Conservation (phyloP, 2,888 invertebrate genomes). For the Ormyrus pomaceus region DNA sequence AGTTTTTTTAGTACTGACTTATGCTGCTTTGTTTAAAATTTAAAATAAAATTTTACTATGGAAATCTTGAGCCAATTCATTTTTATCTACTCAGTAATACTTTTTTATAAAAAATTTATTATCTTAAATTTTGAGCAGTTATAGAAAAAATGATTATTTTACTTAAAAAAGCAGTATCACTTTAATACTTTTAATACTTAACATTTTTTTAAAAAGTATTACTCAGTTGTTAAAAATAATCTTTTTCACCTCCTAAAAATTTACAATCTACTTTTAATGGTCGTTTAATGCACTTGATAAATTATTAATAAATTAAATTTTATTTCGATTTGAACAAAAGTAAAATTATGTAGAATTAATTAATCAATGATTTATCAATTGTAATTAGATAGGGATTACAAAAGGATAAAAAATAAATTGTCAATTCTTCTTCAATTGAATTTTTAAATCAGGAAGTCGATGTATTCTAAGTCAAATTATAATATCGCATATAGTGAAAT, state of each 20-base stretch:
- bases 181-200: background rate
- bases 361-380: slow-evolving; percentile 28
- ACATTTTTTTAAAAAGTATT: slow-evolving; percentile 29
- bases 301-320: slow-evolving; percentile 31
- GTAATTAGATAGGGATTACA: slow-evolving; percentile 25
- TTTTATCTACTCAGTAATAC: slow-evolving; percentile 35
- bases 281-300: slow-evolving; percentile 29
- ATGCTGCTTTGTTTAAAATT: slow-evolving; percentile 29
- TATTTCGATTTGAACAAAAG: slow-evolving; percentile 2
- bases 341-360: slow-evolving; percentile 18
- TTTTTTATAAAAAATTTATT: slow-evolving; percentile 15
- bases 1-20: slow-evolving; percentile 24
- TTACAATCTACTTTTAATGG: slow-evolving; percentile 29
- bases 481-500: slow-evolving; percentile 22
- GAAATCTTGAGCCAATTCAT: slow-evolving; percentile 16
- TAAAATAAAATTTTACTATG: background rate
- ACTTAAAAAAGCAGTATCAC: background rate
- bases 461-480: slow-evolving; percentile 53
- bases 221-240: slow-evolving; percentile 29
- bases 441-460: slow-evolving; percentile 34
- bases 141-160: background rate
- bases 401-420: slow-evolving; percentile 40
- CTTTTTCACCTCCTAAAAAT: slow-evolving; percentile 24
- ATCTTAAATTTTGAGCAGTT: slow-evolving; percentile 1
- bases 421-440: slow-evolving; percentile 39